Evolutionary conservation across 2,888 invertebrate species (phyloP).

Genomic region (Rambutsinella grinnellia): DNA sequence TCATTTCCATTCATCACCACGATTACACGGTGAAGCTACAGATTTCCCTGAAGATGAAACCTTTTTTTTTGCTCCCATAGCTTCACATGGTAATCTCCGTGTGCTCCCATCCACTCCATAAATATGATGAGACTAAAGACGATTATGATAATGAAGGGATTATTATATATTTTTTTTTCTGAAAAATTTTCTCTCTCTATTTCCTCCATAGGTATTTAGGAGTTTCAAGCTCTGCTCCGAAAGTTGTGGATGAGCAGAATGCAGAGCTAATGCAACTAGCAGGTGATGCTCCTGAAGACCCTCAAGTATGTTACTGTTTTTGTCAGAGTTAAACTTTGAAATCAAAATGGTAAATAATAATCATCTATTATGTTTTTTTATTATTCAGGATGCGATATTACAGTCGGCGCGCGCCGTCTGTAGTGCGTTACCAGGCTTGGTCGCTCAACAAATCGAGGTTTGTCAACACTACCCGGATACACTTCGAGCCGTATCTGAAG

Average conservation of each 20-base stretch:
- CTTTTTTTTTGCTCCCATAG: not conserved
- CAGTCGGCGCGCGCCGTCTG: slow-evolving; percentile 63
- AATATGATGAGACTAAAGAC: slow-evolving; percentile 13
- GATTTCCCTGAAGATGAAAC: too few relatives aligned
- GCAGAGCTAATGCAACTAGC: slow-evolving; percentile 62
- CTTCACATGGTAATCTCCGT: too few relatives aligned
- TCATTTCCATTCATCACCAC: not conserved
- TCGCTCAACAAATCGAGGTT: slow-evolving; percentile 66
- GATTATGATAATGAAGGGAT: slow-evolving; percentile 51
- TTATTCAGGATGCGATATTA: slow-evolving; percentile 59
- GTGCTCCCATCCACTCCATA: not conserved
- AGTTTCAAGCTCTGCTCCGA: slow-evolving; percentile 62
- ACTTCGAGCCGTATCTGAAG: slow-evolving; percentile 72
- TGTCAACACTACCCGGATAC: slow-evolving; percentile 72
- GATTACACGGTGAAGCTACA: not conserved
- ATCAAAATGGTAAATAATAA: too few relatives aligned
- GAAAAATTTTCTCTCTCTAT: too few relatives aligned
- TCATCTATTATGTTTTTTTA: too few relatives aligned
- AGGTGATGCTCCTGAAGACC: slow-evolving; percentile 65
- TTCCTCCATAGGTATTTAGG: slow-evolving; percentile 66
- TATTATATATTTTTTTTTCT: slow-evolving; percentile 19
- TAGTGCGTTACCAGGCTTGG: slow-evolving; percentile 63
- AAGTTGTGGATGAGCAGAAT: slow-evolving; percentile 50
- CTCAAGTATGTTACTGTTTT: too few relatives aligned
- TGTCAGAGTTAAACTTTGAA: too few relatives aligned